These are phyloP conservation scores for Byasa hedistus DNA, from an alignment of 2,888 invertebrate genomes.

Conservation along the genomic window DNA sequence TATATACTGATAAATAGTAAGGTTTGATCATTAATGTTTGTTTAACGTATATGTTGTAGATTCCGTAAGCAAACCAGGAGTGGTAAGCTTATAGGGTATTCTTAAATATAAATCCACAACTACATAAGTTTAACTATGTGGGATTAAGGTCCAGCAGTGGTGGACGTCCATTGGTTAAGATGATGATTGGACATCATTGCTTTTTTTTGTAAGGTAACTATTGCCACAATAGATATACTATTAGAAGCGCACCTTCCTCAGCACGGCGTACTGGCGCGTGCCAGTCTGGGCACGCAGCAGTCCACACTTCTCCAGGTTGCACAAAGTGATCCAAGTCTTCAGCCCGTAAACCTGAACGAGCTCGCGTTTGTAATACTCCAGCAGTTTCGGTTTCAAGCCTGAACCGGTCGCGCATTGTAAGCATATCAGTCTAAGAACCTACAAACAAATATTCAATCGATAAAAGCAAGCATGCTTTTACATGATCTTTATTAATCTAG, in stretches of 20 bases:
- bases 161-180: too few species aligned
- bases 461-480: neutral
- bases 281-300: constrained; percentile 88
- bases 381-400: constrained; percentile 93
- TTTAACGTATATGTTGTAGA: too few species aligned
- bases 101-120: too few species aligned
- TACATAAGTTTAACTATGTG: too few species aligned
- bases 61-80: too few species aligned
- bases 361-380: constrained; percentile 83
- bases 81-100: too few species aligned
- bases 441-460: constrained; percentile 9
- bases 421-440: constrained; percentile 92
- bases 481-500: neutral
- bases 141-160: too few species aligned
- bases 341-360: constrained; percentile 91
- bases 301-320: constrained; percentile 93
- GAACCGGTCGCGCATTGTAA: constrained; percentile 95
- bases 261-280: constrained; percentile 85
- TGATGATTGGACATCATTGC: too few species aligned
- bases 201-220: too few species aligned
- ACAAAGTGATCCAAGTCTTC: constrained; percentile 88
- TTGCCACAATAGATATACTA: too few species aligned
- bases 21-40: too few species aligned
- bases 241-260: constrained; percentile 83
- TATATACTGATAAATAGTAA: too few species aligned